Evolutionary conservation across 2,888 invertebrate genomes (phyloP), one percentile per base, ranked within the genome.

Genomic region (Archips crataeganus): DNA sequence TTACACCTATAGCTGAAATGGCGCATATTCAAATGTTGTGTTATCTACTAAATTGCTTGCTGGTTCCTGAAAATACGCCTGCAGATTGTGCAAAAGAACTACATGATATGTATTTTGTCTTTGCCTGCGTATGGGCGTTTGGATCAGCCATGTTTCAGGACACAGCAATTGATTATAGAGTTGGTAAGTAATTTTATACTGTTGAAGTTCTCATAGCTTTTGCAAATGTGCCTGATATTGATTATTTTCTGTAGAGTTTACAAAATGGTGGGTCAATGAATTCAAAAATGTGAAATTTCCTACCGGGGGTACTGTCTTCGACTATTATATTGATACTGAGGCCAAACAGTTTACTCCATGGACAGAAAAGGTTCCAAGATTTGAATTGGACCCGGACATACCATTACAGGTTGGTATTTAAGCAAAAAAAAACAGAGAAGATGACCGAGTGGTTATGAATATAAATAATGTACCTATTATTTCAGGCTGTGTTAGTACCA

Each of bases 121-220:
- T 99, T 91, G 98, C 98, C 75, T 97, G 98, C 79, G 97, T 99
- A 78, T 99, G 99, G 99, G 99, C 99, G 0, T 99, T 99, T 92
- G 99, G 99, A 34, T 98, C 99, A n/a, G 97, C 98, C 36, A 97
- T 99, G 96, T 99, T 98, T 91, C 99, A 99, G 88, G 99, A 99
- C 93, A 98, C 98, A 89, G 96, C 95, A 75, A 95, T 96, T 77
- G 97, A 97, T 88, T 97, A 96, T 85, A 94, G 97, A 81, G 95
- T 96, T 75, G 97, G 95, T 95, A 65, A 57, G 57, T 32, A 10
- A 57, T 11, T 57, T 32, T 0, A 32, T 3, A 57, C 11, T 57
- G 10, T 34, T 2, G 2, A 1, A 34, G 10, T 57, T 3, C 11
- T 57, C 10, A 23, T 32, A 32, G 3, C 8, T 32, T 32, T 66